phyloP scores from a whole-genome alignment of 2,888 invertebrate species.

The Leptinotarsa haldemani region DNA sequence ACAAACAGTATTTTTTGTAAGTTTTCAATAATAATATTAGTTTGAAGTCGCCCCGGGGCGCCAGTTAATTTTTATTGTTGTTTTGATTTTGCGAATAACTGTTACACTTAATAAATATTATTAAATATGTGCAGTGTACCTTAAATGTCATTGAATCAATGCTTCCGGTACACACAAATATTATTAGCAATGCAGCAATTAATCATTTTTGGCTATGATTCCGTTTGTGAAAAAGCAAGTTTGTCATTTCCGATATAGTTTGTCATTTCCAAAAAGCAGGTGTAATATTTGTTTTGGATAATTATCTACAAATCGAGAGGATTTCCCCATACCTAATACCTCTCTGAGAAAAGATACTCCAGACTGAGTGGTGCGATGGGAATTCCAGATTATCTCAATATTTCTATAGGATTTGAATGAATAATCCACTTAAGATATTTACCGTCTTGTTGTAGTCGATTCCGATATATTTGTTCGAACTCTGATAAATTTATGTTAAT shows the following conservation, averaged over 20 bases:
- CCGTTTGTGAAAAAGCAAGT: not conserved
- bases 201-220: not conserved
- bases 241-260: conserved; percentile 6
- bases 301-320: not conserved
- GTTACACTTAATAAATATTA: too few relatives aligned
- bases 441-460: not conserved
- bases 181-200: not conserved
- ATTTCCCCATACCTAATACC: conserved; percentile 2
- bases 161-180: not conserved
- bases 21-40: too few relatives aligned
- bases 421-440: conserved; percentile 1
- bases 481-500: too few relatives aligned
- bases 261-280: conserved; percentile 3
- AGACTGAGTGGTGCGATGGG: conserved; percentile 7
- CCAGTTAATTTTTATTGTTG: too few relatives aligned
- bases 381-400: conserved; percentile 19
- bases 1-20: too few relatives aligned
- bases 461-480: not conserved
- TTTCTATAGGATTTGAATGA: not conserved
- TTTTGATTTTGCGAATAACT: too few relatives aligned
- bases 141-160: too few relatives aligned
- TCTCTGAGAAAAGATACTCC: conserved; percentile 1
- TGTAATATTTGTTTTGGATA: not conserved
- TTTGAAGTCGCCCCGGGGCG: too few relatives aligned
- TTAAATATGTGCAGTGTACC: too few relatives aligned